Percentiles rank a stretch among this genome's conserved stretches.
Evolutionary conservation across 2,113 vertebrate genomes (phyloP).

Genomic region (Scolopax mira): DNA sequence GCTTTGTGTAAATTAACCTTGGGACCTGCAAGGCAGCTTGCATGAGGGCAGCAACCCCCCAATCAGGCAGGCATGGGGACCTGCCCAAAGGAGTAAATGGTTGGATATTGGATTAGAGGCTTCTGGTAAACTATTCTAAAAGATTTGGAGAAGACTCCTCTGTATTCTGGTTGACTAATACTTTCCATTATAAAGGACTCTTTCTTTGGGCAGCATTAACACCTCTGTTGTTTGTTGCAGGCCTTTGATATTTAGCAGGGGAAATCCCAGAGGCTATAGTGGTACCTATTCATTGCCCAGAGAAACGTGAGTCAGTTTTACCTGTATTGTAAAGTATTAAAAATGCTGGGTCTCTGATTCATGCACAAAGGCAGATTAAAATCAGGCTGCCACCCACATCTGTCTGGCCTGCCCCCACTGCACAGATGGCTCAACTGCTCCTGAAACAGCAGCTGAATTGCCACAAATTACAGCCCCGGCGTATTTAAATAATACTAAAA

Average conservation of each 20-base stretch:
- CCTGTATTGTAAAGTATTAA: neutral
- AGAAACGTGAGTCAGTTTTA: slow-evolving; percentile 41
- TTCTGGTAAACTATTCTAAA: neutral
- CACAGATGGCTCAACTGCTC: neutral
- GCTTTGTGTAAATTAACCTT: neutral
- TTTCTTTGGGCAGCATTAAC: slow-evolving; percentile 18
- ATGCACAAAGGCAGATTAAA: slow-evolving; percentile 12
- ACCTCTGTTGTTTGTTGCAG: neutral
- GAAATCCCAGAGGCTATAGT: slow-evolving; percentile 41
- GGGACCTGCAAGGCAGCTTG: neutral
- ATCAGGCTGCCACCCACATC: slow-evolving; percentile 50
- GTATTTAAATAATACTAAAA: neutral
- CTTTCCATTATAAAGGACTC: slow-evolving; percentile 35
- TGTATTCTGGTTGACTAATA: neutral
- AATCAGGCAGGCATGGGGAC: neutral
- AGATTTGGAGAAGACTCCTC: neutral
- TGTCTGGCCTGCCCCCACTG: slow-evolving; percentile 36
- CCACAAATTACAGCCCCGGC: neutral
- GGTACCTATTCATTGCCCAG: neutral
- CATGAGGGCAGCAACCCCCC: neutral
- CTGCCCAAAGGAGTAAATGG: neutral
- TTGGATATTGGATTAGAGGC: neutral
- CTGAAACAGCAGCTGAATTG: neutral
- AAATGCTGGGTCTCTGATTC: slow-evolving; percentile 6
- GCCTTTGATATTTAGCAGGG: slow-evolving; percentile 49